Base-by-base conservation (phyloP, 2,888 invertebrate genomes). In the Serripes groenlandicus region DNA sequence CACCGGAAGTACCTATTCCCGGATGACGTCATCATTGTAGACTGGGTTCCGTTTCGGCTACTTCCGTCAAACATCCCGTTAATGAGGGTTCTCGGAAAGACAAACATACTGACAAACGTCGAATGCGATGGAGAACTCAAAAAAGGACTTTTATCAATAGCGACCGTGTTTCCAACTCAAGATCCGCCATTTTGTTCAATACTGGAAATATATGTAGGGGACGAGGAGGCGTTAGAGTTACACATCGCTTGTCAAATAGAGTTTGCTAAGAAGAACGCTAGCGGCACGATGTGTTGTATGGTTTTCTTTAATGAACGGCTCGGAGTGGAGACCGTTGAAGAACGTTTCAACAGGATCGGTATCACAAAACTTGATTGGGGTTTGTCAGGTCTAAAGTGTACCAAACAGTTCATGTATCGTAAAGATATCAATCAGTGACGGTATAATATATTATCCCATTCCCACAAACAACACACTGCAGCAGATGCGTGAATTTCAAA, bases 11-110 rank as follows among this genome's bases (percentile, higher is more conserved):
- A 70, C 60, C 42, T 77, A 18, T 77, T 70, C 52, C 70, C 64
- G 3, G 49, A 62, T 11, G 64, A 77, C 28, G 64, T 60, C 58
- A 52, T 77, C 0, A 35, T 77, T 21, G 52, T 62, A 0, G 35
- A 70, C 52, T 77, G 77, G 77, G 77, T 77, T 21, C 77, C 77
- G n/a, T 77, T 71, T 26, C 30, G 60, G 7, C 28, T 54, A 32
- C 30, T 64, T 7, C 30, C 23, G 9, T 62, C 71, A 3, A 77
- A 77, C 28, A 58, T 77, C 4, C 52, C 77, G 23, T 37, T 58
- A 11, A 35, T 77, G 18, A 35, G 7, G 54, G 23, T n/a, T 11
- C 32, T 11, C 2, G 30, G 30, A n/a, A 15, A 28, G 30, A 69
- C 69, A 18, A 30, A 62, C 28, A 62, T 62, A 28, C 34, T 62